Base-by-base conservation (phyloP, 2,888 invertebrate species). In the Holacanthella duospinosa region DNA sequence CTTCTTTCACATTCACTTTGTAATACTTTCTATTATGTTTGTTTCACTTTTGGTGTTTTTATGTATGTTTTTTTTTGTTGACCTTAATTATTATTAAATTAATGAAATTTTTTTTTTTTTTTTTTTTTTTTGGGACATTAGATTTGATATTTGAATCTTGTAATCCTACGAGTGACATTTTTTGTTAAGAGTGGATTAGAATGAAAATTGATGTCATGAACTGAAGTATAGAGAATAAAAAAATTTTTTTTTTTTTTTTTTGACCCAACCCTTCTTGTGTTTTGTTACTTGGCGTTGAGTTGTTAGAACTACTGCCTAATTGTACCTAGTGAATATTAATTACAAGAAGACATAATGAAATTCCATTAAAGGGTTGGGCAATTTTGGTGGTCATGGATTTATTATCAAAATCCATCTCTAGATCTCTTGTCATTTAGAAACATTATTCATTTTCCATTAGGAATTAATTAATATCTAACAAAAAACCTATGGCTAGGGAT, bases 401-500 rank as follows among this genome's bases (percentile, higher is more conserved):
- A 48, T 48, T 48, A 48, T 4, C 16, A 21, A 21, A 48, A 21
- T 21, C n/a, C 19, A 48, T 48, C 48, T 48, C 48, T 48, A 9
- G 21, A n/a, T 21, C n/a, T 48, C 48, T 48, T 48, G 48, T 48
- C 48, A 48, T 48, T 48, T 16, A 21, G 48, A 48, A n/a, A 4
- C 48, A 48, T 48, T 48, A 48, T 48, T 48, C 48, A 48, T 48
- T n/a, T 48, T 21, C n/a, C 48, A 48, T 48, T 48, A 48, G 48
- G n/a, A 48, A 48, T 48, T 48, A 48, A 48, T 4, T 56, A 55
- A 25, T 24, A 55, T 19, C 24, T 3, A 26, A 25, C 24, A 25
- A n/a, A n/a, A n/a, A n/a, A n/a, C n/a, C n/a, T n/a, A n/a, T n/a
- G n/a, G n/a, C n/a, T n/a, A n/a, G n/a, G n/a, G n/a, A n/a, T n/a